Conservation (phyloP, 2,113 vertebrate genomes). For the Neotoma lepida region DNA sequence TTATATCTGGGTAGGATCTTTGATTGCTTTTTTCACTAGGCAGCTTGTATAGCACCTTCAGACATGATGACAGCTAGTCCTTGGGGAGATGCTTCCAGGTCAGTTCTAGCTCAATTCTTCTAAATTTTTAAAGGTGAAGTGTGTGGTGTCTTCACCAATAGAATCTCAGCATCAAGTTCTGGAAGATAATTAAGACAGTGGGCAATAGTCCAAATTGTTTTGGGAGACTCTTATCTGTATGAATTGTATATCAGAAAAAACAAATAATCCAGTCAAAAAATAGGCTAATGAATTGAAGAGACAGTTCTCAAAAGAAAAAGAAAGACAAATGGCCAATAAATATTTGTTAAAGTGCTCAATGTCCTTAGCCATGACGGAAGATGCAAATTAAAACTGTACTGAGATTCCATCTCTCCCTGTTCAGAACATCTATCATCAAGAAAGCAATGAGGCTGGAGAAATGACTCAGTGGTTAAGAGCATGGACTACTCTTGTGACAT, state of each 20-base stretch:
- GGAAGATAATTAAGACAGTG: not conserved
- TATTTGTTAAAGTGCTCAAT: not conserved
- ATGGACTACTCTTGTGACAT: not conserved
- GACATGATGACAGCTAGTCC: not conserved
- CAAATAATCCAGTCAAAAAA: not conserved
- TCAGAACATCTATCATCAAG: not conserved
- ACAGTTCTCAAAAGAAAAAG: not conserved
- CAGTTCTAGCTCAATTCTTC: not conserved
- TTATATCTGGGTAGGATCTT: not conserved
- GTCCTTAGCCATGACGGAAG: not conserved
- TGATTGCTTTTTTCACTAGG: not conserved
- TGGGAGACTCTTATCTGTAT: not conserved
- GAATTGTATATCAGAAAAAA: not conserved
- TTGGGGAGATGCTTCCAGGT: not conserved
- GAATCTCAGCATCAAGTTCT: not conserved
- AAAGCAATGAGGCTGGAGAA: not conserved
- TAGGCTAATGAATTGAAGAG: not conserved
- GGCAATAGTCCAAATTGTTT: not conserved
- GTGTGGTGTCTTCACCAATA: not conserved
- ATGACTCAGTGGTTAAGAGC: not conserved
- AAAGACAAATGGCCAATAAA: not conserved
- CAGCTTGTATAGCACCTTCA: not conserved
- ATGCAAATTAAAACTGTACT: not conserved
- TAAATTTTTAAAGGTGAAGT: not conserved
- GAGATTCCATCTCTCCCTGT: not conserved